These are phyloP conservation scores for Cantharis nigra DNA, from an alignment of 2,888 invertebrate species.

Conservation along the genomic window DNA sequence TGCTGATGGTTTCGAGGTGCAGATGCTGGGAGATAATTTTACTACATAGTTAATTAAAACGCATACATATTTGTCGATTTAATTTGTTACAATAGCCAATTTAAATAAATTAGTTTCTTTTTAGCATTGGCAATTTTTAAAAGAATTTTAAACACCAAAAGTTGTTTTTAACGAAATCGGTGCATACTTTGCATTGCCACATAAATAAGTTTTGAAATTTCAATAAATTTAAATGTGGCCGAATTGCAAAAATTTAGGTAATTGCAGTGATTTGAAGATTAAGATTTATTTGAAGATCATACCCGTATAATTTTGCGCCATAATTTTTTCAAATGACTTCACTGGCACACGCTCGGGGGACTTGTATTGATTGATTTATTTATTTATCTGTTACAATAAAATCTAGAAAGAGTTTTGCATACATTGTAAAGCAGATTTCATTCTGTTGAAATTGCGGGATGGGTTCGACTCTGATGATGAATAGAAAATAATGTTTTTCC, in stretches of 20 bases:
- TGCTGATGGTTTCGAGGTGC: not conserved
- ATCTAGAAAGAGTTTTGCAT: not conserved
- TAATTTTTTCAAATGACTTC: not conserved
- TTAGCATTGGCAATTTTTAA: not conserved
- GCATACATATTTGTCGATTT: not conserved
- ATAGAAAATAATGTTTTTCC: not conserved
- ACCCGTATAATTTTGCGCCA: not conserved
- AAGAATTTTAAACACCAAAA: not conserved
- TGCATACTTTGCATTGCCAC: not conserved
- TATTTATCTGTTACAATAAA: not conserved
- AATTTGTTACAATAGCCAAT: not conserved
- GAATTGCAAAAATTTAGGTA: not conserved
- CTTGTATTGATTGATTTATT: not conserved
- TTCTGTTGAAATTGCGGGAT: too few relatives aligned
- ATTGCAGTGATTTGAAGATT: not conserved
- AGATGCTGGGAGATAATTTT: not conserved
- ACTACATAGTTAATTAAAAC: not conserved
- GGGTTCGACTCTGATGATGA: too few relatives aligned
- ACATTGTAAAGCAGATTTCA: too few relatives aligned
- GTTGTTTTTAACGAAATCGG: not conserved
- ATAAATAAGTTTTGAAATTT: not conserved
- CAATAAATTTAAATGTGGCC: not conserved
- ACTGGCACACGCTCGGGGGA: not conserved
- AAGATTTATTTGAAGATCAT: not conserved
- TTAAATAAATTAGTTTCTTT: not conserved